A percentile compares a stretch with the other conserved stretches of the same genome.
Conservation (phyloP, 2,113 vertebrate genomes). For the Cichladusa arquata region DNA sequence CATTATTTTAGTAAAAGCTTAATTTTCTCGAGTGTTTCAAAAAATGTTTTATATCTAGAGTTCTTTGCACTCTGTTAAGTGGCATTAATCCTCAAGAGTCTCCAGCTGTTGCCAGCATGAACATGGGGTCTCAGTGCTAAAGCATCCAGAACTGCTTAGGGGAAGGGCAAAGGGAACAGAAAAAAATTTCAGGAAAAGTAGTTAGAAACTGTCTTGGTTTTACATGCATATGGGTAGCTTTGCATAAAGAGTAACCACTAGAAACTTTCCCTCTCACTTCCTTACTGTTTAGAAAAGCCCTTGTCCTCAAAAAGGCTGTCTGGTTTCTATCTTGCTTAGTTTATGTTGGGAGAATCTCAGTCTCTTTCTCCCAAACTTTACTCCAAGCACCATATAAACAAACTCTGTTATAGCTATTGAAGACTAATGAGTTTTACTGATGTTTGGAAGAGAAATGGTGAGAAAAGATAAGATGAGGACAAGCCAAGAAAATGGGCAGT, state of each 20-base stretch:
- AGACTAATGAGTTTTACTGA: neutral
- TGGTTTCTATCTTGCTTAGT: neutral
- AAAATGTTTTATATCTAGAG: neutral
- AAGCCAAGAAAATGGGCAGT: neutral
- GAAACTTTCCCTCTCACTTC: neutral
- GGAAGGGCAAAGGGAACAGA: neutral
- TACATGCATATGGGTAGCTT: fast-evolving
- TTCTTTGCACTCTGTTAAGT: neutral
- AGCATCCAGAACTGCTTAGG: neutral
- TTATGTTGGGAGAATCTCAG: neutral
- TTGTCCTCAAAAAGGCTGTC: neutral
- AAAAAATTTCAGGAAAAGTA: neutral
- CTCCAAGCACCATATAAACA: neutral
- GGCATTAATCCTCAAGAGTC: neutral
- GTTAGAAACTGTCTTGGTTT: neutral
- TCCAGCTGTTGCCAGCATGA: neutral
- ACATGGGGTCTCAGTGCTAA: neutral
- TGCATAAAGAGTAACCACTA: neutral
- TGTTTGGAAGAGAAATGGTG: conserved; percentile 5
- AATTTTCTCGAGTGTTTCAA: neutral
- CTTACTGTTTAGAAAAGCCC: neutral
- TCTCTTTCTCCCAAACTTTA: neutral
- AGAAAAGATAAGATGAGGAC: neutral
- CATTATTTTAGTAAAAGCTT: neutral
- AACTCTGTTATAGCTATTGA: neutral